A percentile compares a stretch with the other conserved stretches of the same genome.
These are phyloP conservation scores for Aviceda subcristata DNA, from an alignment of 2,113 vertebrate species.

Conservation along the genomic window DNA sequence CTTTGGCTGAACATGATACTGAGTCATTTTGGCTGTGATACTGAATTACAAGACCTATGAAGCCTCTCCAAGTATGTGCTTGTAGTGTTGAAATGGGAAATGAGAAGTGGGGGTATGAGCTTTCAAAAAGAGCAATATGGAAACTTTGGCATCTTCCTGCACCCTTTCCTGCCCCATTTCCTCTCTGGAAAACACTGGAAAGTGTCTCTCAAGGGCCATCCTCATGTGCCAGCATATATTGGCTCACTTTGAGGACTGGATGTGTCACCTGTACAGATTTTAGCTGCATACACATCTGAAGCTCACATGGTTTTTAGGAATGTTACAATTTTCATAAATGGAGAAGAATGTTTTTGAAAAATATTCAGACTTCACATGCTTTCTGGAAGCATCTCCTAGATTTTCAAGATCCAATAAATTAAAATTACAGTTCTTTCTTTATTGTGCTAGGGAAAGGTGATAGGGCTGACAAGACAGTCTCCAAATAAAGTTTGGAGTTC, in stretches of 20 bases:
- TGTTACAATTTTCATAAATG: neutral
- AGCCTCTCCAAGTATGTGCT: rapidly evolving
- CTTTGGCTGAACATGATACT: neutral
- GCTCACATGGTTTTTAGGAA: neutral
- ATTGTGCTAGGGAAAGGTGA: neutral
- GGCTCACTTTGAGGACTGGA: neutral
- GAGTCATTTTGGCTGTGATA: neutral
- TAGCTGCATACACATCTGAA: neutral
- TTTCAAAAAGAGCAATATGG: neutral
- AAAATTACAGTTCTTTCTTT: neutral
- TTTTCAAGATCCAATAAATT: neutral
- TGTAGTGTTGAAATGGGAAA: neutral
- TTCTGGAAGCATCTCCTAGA: neutral
- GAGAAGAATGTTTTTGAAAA: neutral
- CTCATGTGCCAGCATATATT: neutral
- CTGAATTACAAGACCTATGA: neutral
- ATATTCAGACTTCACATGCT: neutral
- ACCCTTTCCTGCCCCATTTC: neutral
- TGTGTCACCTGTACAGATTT: neutral
- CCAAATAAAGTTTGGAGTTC: neutral
- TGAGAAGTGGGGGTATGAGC: neutral
- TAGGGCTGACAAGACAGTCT: neutral
- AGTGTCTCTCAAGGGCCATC: neutral
- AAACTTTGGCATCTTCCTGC: neutral
- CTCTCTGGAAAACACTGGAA: neutral